Evolutionary conservation across 2,797 vertebrate genomes (phyloP), one percentile per base, ranked within the genome.

Genomic region (Okamejei kenojei): DNA sequence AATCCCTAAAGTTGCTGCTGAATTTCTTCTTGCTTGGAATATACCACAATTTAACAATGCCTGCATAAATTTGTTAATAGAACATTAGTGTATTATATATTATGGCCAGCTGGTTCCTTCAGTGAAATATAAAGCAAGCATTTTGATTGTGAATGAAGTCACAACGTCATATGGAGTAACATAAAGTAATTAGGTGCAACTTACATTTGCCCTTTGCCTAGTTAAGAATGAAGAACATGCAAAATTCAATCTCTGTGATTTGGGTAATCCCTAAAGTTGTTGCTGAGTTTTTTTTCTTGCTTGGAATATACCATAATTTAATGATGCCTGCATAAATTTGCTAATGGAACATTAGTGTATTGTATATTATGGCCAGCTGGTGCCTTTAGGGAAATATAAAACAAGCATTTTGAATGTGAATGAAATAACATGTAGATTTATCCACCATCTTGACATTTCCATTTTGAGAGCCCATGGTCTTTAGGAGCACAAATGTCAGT

Each of bases 181-280:
- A 45, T 45, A 45, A 45, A 45, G 45, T 45, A 45, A 45, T 45
- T 45, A 45, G 45, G 45, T 68, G 21, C 15, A 88, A 32, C 61
- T 88, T 88, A 21, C n/a, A 88, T 88, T 88, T 88, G 17, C 15
- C 84, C 84, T 68, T 68, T 88, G 7, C 84, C n/a, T 35, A 5
- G 29, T 68, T 65, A 21, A 10, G 13, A 88, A 68, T 29, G 15
- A 88, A 68, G 84, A 35, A 68, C 35, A 88, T 88, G 61, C 32
- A 88, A 65, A 65, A 65, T 65, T 88, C n/a, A 32, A 88, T 88
- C 58, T 63, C 29, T 19, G 29, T 15, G 32, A 32, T 88, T 35
- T 88, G 1, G n/a, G n/a, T 68, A 35, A 88, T n/a, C 17, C 63
- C 29, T 35, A 32, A 65, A 65, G 61, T 35, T 88, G 29, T 88